Base-by-base conservation (phyloP, 2,888 invertebrate genomes). In the Drosophila fungiperda region DNA sequence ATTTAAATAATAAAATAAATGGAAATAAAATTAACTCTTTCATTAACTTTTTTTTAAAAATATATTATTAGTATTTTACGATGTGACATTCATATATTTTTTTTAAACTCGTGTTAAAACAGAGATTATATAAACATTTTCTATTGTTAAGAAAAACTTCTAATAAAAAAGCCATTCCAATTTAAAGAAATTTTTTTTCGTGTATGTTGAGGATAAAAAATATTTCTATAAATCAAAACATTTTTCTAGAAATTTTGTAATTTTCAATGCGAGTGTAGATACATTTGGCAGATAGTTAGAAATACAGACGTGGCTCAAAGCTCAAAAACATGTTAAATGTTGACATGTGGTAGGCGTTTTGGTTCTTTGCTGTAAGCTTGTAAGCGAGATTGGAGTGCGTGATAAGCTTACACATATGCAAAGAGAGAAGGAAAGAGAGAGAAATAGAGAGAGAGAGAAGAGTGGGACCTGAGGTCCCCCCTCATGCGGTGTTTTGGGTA, bases 251-350 rank as follows among this genome's bases (percentile, higher is more conserved):
- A 45, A 3, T 12, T 7, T 7, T 38, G 17, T 8, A 20, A 45
- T 20, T 15, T 45, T 45, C 15, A 23, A 45, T 45, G 20, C 12
- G 4, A 45, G 23, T 78, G 75, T 62, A 68, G 57, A 66, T 71
- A 60, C 72, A 73, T 63, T 32, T 66, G n/a, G 29, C 29, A 57
- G 66, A 52, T 52, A 53, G 69, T 70, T 72, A 64, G 72, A 64
- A 49, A 20, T 15, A 33, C n/a, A 53, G 67, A 79, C 79, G 74
- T 78, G 73, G 74, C 73, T 76, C 23, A 77, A 80, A 77, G 77
- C 79, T 79, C 80, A 80, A 76, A 79, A 85, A 64, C 85, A 87
- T 87, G 87, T 85, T 87, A 83, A 85, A 85, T 87, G 85, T 76
- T 87, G 85, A 87, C 85, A 85, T 85, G 87, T 83, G 85, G 76